Evolutionary conservation across 2,888 invertebrate species (phyloP).

Genomic region (Melinaea marsaeus): DNA sequence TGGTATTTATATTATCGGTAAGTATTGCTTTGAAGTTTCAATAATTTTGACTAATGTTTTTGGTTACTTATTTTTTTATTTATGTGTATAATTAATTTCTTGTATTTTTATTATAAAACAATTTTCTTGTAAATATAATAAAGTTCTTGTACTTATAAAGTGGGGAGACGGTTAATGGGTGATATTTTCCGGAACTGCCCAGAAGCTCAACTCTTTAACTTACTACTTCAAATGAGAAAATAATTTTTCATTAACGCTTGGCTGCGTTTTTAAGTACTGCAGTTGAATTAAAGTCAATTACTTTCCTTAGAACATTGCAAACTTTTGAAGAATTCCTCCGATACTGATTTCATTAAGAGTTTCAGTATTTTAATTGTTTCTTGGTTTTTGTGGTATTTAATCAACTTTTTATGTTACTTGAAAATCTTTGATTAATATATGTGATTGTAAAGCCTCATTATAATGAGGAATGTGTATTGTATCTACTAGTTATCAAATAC

Average conservation of each 20-base stretch:
- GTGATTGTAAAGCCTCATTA: too few relatives aligned
- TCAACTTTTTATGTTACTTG: background rate
- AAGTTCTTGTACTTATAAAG: conserved; percentile 9
- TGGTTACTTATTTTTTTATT: too few relatives aligned
- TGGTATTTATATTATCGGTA: too few relatives aligned
- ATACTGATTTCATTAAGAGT: conserved; percentile 44
- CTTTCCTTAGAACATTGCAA: conserved; percentile 57
- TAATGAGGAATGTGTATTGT: too few relatives aligned
- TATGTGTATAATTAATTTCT: too few relatives aligned
- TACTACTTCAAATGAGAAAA: conserved; percentile 60
- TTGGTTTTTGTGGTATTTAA: conserved; percentile 17
- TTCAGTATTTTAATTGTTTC: conserved; percentile 33
- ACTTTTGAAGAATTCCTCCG: conserved; percentile 51
- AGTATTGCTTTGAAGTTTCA: too few relatives aligned
- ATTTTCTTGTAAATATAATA: too few relatives aligned
- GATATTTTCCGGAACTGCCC: conserved; percentile 47
- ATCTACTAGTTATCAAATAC: too few relatives aligned
- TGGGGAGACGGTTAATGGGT: conserved; percentile 50
- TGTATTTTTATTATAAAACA: too few relatives aligned
- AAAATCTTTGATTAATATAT: background rate
- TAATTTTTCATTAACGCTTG: conserved; percentile 70
- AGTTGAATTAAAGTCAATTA: conserved; percentile 70
- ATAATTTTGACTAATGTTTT: too few relatives aligned
- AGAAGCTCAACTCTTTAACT: conserved; percentile 44
- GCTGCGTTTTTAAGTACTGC: conserved; percentile 58